Percentiles rank a stretch among this genome's conserved stretches.
phyloP scores from a whole-genome alignment of 1,140 invertebrate genomes.

The Drosophila insularis region DNA sequence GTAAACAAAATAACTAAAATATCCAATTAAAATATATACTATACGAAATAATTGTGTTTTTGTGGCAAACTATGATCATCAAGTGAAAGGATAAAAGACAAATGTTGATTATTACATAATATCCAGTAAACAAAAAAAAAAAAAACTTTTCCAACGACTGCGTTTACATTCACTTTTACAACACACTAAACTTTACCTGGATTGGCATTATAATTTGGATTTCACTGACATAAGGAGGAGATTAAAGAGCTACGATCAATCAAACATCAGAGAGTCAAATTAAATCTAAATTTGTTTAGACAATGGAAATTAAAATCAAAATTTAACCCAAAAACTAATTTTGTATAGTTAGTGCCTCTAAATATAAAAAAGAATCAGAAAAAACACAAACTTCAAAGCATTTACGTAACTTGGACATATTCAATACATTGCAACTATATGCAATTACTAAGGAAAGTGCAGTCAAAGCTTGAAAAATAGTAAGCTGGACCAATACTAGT shows the following conservation, averaged over 20 bases:
- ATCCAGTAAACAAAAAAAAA: slow-evolving; percentile 33
- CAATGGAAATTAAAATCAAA: slow-evolving; percentile 65
- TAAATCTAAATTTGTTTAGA: slow-evolving; percentile 42
- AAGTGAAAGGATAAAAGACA: slow-evolving; percentile 38
- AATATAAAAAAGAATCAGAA: slow-evolving; percentile 17
- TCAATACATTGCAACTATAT: slow-evolving; percentile 28
- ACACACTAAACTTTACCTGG: slow-evolving; percentile 37
- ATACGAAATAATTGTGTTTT: slow-evolving; percentile 40
- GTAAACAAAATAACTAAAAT: slow-evolving; percentile 11
- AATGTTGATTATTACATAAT: slow-evolving; percentile 55
- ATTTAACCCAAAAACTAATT: slow-evolving; percentile 36
- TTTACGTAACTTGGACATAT: slow-evolving; percentile 56
- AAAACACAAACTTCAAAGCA: slow-evolving; percentile 37
- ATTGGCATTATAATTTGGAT: slow-evolving; percentile 44
- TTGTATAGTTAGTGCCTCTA: slow-evolving; percentile 17
- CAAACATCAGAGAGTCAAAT: slow-evolving; percentile 29
- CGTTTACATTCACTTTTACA: slow-evolving; percentile 38
- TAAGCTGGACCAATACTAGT: slow-evolving; percentile 37
- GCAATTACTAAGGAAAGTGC: slow-evolving; percentile 46
- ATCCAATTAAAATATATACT: slow-evolving; percentile 2
- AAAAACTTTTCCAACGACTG: slow-evolving; percentile 50
- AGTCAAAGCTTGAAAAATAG: slow-evolving; percentile 42
- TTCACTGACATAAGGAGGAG: neutral
- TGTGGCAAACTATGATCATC: slow-evolving; percentile 58
- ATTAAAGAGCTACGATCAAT: slow-evolving; percentile 13